Percentiles rank a stretch among this genome's conserved stretches.
phyloP scores from a whole-genome alignment of 2,888 invertebrate species.

The Chalcosyrphus nemorum region DNA sequence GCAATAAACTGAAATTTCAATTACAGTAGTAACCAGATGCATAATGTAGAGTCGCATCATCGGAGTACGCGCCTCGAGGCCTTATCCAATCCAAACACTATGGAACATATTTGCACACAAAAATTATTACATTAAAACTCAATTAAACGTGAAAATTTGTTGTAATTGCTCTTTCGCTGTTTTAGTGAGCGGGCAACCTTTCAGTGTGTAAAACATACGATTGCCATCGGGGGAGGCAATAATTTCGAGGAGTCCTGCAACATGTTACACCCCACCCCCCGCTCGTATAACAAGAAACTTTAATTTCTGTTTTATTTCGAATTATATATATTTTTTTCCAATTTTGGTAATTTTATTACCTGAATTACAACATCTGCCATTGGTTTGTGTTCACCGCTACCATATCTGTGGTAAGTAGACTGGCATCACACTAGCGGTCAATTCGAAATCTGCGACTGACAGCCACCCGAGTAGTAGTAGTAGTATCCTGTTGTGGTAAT shows the following conservation, averaged over 20 bases:
- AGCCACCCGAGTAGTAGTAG: conserved; percentile 47
- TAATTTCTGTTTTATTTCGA: conserved; percentile 51
- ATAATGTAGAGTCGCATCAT: neutral
- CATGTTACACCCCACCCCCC: conserved; percentile 23
- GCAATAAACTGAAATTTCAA: conserved; percentile 26
- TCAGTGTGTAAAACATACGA: conserved; percentile 50
- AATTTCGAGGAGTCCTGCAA: conserved; percentile 33
- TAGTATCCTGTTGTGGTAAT: conserved; percentile 63
- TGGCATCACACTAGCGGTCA: conserved; percentile 66
- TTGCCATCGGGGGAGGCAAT: conserved; percentile 13
- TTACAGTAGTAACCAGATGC: conserved; percentile 25
- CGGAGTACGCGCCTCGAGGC: neutral
- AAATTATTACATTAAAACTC: conserved; percentile 69
- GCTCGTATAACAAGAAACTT: neutral
- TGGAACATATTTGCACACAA: conserved; percentile 28
- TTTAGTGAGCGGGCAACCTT: conserved; percentile 46
- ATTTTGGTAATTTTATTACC: conserved; percentile 65
- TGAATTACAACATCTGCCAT: conserved; percentile 65
- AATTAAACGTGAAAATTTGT: conserved; percentile 67
- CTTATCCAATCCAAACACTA: conserved; percentile 6
- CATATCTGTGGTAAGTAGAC: conserved; percentile 51
- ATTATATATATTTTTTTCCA: conserved; percentile 30
- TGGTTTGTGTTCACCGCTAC: conserved; percentile 20
- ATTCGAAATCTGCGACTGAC: conserved; percentile 67
- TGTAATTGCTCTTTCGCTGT: conserved; percentile 58